Evolutionary conservation across 2,888 invertebrate species (phyloP).

Genomic region (Pandemis corylana): DNA sequence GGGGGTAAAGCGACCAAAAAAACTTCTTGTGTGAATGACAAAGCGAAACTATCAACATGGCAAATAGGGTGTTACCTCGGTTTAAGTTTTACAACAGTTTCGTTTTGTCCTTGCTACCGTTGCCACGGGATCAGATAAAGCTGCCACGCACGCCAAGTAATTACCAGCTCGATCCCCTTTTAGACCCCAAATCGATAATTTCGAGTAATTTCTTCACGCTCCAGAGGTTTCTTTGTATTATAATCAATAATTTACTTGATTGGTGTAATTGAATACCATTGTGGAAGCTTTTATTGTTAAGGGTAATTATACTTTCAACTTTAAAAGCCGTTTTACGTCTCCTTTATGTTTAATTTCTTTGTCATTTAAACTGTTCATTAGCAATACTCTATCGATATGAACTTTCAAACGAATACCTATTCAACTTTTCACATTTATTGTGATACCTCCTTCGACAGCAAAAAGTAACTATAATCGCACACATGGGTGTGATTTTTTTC

Average conservation of each 20-base stretch:
- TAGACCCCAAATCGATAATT: slow-evolving; percentile 56
- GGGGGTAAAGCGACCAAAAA: too few species aligned
- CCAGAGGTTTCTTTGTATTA: slow-evolving; percentile 36
- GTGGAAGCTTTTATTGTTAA: slow-evolving; percentile 15
- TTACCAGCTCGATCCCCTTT: slow-evolving; percentile 52
- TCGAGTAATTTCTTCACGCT: slow-evolving; percentile 41
- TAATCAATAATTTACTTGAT: slow-evolving; percentile 32
- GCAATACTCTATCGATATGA: neutral
- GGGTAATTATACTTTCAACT: slow-evolving; percentile 27
- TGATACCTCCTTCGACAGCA: neutral
- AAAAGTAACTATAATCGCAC: neutral
- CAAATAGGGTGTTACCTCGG: slow-evolving; percentile 4
- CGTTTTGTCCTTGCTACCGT: slow-evolving; percentile 41
- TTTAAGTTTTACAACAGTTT: slow-evolving; percentile 36
- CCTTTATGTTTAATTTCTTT: neutral
- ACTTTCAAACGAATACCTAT: neutral
- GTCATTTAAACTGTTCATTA: slow-evolving; percentile 15
- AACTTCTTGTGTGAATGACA: neutral
- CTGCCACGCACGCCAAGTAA: slow-evolving; percentile 55
- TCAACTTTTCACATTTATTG: neutral
- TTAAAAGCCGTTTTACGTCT: slow-evolving; percentile 23
- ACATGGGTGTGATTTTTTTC: neutral
- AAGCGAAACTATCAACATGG: neutral
- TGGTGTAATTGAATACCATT: slow-evolving; percentile 25
- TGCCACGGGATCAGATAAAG: slow-evolving; percentile 36